phyloP scores from a whole-genome alignment of 2,797 vertebrate species.

The Anabacerthia variegaticeps region DNA sequence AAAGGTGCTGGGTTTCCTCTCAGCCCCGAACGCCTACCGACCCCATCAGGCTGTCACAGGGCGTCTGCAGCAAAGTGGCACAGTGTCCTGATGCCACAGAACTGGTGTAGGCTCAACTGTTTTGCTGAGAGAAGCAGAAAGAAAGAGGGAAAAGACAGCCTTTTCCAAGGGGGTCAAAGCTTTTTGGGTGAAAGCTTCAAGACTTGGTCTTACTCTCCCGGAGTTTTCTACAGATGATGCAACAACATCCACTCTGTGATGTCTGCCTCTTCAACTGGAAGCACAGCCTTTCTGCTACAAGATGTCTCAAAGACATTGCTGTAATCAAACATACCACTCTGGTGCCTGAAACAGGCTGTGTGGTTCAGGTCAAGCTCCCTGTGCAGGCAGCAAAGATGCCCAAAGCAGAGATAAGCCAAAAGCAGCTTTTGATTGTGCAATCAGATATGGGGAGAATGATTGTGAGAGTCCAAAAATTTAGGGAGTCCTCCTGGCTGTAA shows the following conservation, averaged over 20 bases:
- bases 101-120: background rate
- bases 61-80: background rate
- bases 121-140: background rate
- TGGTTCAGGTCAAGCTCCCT: rapidly evolving
- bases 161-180: background rate
- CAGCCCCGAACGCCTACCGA: rapidly evolving
- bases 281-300: rapidly evolving
- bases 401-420: background rate
- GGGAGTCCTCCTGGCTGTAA: background rate
- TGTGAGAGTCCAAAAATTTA: background rate
- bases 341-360: background rate
- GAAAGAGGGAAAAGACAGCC: background rate
- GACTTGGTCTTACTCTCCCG: background rate
- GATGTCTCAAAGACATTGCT: background rate
- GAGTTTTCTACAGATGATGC: background rate
- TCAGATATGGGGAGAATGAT: background rate
- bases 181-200: background rate
- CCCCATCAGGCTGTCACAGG: background rate
- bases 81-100: background rate
- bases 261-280: background rate
- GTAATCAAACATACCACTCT: background rate
- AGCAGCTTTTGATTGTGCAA: background rate
- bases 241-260: background rate
- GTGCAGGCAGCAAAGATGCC: background rate
- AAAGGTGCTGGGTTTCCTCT: slow-evolving; percentile 69